A percentile compares a stretch with the other conserved stretches of the same genome.
phyloP scores from a whole-genome alignment of 2,113 vertebrate genomes.

The Heteronetta atricapilla region DNA sequence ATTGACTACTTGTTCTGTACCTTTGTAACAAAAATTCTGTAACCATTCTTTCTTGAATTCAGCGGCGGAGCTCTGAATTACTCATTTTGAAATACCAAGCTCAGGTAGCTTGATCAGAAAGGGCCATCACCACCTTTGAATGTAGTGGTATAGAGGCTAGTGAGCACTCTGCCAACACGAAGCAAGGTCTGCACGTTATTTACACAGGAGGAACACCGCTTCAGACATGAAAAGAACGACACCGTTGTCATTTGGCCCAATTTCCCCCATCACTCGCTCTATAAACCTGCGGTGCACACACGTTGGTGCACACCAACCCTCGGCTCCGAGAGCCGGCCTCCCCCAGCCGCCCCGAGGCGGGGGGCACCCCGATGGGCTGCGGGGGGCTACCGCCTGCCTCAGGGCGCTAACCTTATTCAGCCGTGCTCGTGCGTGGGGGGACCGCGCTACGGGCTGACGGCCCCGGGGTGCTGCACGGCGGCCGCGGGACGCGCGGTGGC shows the following conservation, averaged over 20 bases:
- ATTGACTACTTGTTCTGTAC: background rate
- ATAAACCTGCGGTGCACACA: rapidly evolving
- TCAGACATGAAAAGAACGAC: background rate
- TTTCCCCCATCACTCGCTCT: background rate
- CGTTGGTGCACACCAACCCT: rapidly evolving
- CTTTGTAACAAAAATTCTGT: background rate
- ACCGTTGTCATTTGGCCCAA: rapidly evolving
- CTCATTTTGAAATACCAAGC: background rate
- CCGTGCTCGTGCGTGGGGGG: background rate
- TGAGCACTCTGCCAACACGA: background rate
- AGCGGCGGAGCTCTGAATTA: background rate
- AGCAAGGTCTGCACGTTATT: background rate
- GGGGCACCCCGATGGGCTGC: rapidly evolving
- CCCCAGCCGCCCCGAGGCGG: rapidly evolving
- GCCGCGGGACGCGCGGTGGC: conserved; percentile 68
- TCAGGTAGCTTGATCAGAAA: background rate
- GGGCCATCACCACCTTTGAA: no score
- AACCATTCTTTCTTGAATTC: background rate
- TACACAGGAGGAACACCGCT: background rate
- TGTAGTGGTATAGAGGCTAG: background rate
- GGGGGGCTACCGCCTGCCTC: no score
- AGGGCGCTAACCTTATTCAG: background rate
- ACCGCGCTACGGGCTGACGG: background rate
- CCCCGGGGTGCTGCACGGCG: background rate
- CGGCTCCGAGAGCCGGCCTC: no score